phyloP scores from a whole-genome alignment of 2,113 vertebrate genomes.

The Nesospiza acunhae region DNA sequence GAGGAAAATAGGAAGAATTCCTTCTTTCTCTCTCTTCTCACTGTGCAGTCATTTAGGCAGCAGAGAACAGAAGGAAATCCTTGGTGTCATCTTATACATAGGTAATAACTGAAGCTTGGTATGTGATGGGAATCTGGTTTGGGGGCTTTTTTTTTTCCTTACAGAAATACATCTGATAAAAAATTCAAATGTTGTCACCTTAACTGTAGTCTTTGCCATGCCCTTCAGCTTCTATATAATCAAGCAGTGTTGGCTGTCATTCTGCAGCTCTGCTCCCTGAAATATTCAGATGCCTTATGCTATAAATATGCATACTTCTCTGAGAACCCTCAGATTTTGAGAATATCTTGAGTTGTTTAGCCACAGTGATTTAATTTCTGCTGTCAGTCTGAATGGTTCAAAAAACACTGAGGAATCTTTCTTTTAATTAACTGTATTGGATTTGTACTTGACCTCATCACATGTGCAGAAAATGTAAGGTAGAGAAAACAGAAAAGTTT shows the following conservation, averaged over 20 bases:
- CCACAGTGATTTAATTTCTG: neutral
- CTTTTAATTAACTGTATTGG: neutral
- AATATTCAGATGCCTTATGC: neutral
- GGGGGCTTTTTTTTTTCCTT: neutral
- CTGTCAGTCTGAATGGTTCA: neutral
- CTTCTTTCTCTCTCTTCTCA: neutral
- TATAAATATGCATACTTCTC: neutral
- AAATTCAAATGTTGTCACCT: neutral
- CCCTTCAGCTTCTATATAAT: neutral
- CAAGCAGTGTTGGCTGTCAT: neutral
- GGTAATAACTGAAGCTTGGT: neutral
- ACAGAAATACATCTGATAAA: neutral
- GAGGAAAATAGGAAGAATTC: neutral
- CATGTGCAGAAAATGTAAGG: neutral
- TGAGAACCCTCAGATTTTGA: neutral
- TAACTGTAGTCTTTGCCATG: neutral
- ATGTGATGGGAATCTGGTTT: neutral
- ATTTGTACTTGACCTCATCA: neutral
- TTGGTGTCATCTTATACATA: neutral
- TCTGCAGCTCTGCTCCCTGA: neutral
- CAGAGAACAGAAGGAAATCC: neutral
- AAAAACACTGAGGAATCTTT: neutral
- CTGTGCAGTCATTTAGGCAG: neutral
- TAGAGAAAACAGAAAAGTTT: neutral
- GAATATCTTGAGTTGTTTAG: neutral